A percentile compares a stretch with the other conserved stretches of the same genome.
These are phyloP conservation scores for Anoncus sp. DNA, from an alignment of 2,888 invertebrate genomes.

Conservation along the genomic window DNA sequence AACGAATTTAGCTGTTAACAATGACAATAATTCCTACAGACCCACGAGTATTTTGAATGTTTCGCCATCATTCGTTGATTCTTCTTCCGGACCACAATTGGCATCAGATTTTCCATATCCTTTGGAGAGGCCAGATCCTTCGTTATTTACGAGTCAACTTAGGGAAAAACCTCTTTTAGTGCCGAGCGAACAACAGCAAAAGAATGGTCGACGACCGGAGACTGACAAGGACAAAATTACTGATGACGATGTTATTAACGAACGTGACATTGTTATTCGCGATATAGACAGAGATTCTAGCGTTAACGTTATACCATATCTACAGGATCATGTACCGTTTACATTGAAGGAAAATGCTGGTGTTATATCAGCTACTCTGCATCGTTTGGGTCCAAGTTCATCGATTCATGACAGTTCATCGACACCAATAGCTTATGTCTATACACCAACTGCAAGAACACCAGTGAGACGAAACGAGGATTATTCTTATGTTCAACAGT, in stretches of 20 bases:
- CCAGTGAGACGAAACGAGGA: conserved; percentile 69
- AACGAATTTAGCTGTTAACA: conserved; percentile 72
- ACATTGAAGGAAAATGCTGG: conserved; percentile 76
- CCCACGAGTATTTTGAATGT: conserved; percentile 24
- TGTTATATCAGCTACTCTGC: conserved; percentile 78
- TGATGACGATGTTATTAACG: not conserved
- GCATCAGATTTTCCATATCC: conserved; percentile 88
- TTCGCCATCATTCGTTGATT: conserved; percentile 28
- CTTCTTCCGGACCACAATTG: conserved; percentile 73
- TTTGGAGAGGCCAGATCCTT: conserved; percentile 86
- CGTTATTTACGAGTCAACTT: conserved; percentile 77
- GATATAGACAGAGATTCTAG: conserved; percentile 75
- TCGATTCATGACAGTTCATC: conserved; percentile 77
- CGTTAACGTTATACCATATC: conserved; percentile 83
- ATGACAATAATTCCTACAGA: conserved; percentile 74
- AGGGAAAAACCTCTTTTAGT: conserved; percentile 82
- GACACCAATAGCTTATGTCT: conserved; percentile 87
- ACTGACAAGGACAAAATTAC: conserved; percentile 21
- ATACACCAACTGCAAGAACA: conserved; percentile 86
- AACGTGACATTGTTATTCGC: conserved; percentile 47
- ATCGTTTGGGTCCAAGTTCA: conserved; percentile 65
- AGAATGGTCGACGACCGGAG: conserved; percentile 12
- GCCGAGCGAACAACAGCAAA: conserved; percentile 75
- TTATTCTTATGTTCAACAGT: conserved; percentile 33
- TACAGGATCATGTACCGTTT: conserved; percentile 83